Base-by-base conservation (phyloP, 2,888 invertebrate species). In the Smittia sp. region DNA sequence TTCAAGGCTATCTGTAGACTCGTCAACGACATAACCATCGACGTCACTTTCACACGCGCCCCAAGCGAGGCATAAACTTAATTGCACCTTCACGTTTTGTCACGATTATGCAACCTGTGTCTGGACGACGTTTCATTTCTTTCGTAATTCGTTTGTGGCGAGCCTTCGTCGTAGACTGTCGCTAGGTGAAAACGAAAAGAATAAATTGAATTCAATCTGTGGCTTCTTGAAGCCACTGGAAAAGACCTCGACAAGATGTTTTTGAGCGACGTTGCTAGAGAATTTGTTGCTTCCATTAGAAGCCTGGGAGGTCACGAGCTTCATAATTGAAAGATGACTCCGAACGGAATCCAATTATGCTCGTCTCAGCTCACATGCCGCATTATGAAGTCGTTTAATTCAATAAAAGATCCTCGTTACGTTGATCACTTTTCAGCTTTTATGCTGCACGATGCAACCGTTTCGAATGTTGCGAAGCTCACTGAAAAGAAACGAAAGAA, bases 311-410 rank as follows among this genome's bases (percentile, higher is more conserved):
- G 46, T 46, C 46, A 46, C 4, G 11, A 46, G 46, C 46, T n/a
- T 15, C 46, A 46, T 46, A n/a, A 46, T 46, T 46, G 46, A 46
- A 46, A 46, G 46, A 46, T 46, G 46, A 46, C 15, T 46, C 46
- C 15, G 46, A n/a, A n/a, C 2, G 46, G 46, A 15, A n/a, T 46
- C 46, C 46, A 46, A 46, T 46, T 46, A 46, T 46, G 46, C 46
- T 46, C 46, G 46, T 46, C 46, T 46, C 46, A 32, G 46, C 15
- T 46, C 46, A 46, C 15, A n/a, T n/a, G 9, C 52, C 15, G 52
- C 52, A 22, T 58, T 58, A 58, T 58, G 22, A 58, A 58, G 58
- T 58, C 22, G n/a, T 58, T 58, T 58, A 58, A 58, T 20, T 58
- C 58, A 58, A 58, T 58, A 20, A 20, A 58, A 7, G 6, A 46